These are phyloP conservation scores for Cyclophora albipunctata DNA, from an alignment of 2,888 invertebrate genomes.

Conservation along the genomic window DNA sequence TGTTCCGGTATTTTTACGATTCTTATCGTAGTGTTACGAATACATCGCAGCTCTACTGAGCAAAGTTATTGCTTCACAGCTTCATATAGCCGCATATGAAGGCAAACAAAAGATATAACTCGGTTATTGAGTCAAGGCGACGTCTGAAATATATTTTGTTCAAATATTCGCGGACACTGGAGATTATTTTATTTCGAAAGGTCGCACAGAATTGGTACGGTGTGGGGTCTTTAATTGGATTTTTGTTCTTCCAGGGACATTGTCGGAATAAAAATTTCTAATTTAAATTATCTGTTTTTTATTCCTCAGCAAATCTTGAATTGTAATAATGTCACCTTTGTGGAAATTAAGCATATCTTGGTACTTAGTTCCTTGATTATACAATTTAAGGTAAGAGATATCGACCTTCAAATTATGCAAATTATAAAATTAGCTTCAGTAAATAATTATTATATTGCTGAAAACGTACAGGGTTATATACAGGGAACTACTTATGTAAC, in stretches of 20 bases:
- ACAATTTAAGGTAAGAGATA: no score
- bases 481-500: no score
- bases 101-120: conserved; percentile 20
- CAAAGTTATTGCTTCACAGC: conserved; percentile 16
- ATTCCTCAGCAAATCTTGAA: no score
- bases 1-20: conserved; percentile 30
- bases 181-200: conserved; percentile 18
- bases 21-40: conserved; percentile 30
- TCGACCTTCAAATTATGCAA: no score
- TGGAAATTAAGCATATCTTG: no score
- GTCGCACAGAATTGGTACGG: conserved; percentile 10
- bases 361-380: no score
- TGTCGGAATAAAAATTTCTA: neutral
- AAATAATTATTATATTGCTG: no score
- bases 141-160: conserved; percentile 17
- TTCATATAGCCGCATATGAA: conserved; percentile 13
- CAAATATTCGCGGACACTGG: conserved; percentile 14
- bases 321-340: no score
- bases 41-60: conserved; percentile 18
- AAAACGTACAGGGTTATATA: no score
- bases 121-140: conserved; percentile 12
- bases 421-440: no score
- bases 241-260: neutral
- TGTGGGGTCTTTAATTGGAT: conserved; percentile 10
- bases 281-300: neutral